Conservation (phyloP, 2,888 invertebrate species). For the Lepidonotus clava region DNA sequence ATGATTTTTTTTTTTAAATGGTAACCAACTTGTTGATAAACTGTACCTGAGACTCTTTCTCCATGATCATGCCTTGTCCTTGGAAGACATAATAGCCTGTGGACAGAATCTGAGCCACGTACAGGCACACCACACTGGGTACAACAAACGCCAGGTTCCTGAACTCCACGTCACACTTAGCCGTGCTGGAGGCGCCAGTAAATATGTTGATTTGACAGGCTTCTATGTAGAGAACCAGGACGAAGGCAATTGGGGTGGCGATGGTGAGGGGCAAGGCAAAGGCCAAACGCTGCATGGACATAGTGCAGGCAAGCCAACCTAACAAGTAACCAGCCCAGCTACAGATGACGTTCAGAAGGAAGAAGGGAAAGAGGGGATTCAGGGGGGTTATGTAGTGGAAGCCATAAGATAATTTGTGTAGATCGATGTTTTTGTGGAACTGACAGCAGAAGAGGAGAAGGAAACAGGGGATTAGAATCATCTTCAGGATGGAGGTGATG, state of each 20-base stretch:
- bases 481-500: slow-evolving; percentile 44
- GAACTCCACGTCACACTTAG: background rate
- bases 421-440: background rate
- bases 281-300: slow-evolving; percentile 70
- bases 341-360: slow-evolving; percentile 62
- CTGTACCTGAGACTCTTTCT: slow-evolving; percentile 70
- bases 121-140: slow-evolving; percentile 57
- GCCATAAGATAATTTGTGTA: slow-evolving; percentile 24
- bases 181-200: slow-evolving; percentile 25
- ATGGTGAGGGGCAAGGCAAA: slow-evolving; percentile 71
- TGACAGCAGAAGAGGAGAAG: slow-evolving; percentile 22
- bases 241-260: slow-evolving; percentile 67
- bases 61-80: slow-evolving; percentile 67
- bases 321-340: slow-evolving; percentile 64
- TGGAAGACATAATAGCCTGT: slow-evolving; percentile 66
- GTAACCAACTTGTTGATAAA: background rate
- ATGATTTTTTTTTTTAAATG: background rate
- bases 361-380: slow-evolving; percentile 57
- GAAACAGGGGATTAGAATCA: slow-evolving; percentile 56
- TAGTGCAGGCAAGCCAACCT: slow-evolving; percentile 69
- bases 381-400: slow-evolving; percentile 52
- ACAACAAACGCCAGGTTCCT: slow-evolving; percentile 43
- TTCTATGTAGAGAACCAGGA: slow-evolving; percentile 59
- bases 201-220: slow-evolving; percentile 54
- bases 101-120: slow-evolving; percentile 67